A percentile compares a stretch with the other conserved stretches of the same genome.
These are phyloP conservation scores for Monomorium pharaonis DNA, from an alignment of 1,140 invertebrate species.

Conservation along the genomic window DNA sequence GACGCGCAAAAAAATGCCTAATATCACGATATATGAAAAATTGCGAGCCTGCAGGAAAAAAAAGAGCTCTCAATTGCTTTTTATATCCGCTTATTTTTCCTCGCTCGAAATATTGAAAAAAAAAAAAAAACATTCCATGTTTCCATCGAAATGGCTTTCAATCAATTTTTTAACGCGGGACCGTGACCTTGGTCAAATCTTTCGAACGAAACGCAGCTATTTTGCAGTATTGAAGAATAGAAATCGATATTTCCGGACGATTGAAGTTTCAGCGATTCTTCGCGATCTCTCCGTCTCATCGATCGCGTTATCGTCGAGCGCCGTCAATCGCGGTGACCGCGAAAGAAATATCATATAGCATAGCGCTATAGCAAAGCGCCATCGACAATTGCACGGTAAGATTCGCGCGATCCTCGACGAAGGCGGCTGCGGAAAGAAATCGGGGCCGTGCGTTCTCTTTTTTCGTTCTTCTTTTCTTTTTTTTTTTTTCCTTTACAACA, in stretches of 20 bases:
- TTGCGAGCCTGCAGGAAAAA: neutral
- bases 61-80: neutral
- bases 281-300: neutral
- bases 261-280: neutral
- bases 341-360: neutral
- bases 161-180: constrained; percentile 9
- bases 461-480: neutral
- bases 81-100: neutral
- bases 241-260: neutral
- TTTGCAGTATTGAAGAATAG: too few relatives aligned
- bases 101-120: neutral
- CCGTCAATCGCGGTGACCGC: neutral
- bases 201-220: neutral
- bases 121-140: neutral
- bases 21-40: neutral
- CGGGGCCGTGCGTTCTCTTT: neutral
- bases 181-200: neutral
- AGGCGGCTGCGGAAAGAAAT: constrained; percentile 30
- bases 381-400: neutral
- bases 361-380: neutral
- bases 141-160: neutral
- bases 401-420: neutral
- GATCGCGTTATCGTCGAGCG: neutral
- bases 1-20: neutral
- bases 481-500: constrained; percentile 5